Evolutionary conservation across 2,888 invertebrate species (phyloP).

Genomic region (Agrochola lychnidis): DNA sequence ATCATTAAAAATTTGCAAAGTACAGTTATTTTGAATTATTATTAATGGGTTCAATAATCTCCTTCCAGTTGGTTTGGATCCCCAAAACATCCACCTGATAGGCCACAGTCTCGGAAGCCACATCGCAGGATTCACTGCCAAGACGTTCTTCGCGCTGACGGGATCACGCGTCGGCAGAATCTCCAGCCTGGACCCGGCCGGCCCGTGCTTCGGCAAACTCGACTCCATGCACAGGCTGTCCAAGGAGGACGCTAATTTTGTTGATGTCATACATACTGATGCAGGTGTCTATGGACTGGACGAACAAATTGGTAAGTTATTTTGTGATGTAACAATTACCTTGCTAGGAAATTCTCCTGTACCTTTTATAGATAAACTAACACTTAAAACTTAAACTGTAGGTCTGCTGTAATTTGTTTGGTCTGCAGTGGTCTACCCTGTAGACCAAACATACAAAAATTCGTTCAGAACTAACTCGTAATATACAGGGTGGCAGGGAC

Average conservation of each 20-base stretch:
- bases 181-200: constrained; percentile 85
- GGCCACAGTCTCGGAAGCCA: constrained; percentile 87
- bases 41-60: not conserved
- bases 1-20: not conserved
- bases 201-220: constrained; percentile 84
- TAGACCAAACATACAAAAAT: not conserved
- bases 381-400: not conserved
- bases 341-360: not conserved
- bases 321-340: not conserved
- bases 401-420: no score
- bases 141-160: constrained; percentile 75
- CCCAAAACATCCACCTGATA: constrained; percentile 80
- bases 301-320: constrained; percentile 77
- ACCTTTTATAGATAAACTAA: not conserved
- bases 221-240: constrained; percentile 73
- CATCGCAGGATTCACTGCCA: constrained; percentile 83
- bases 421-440: not conserved
- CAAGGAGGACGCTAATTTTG: constrained; percentile 78
- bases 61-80: constrained; percentile 76
- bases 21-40: not conserved
- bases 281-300: constrained; percentile 81
- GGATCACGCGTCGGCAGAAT: constrained; percentile 78
- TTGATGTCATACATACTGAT: constrained; percentile 83
- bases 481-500: not conserved
- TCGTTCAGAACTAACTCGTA: not conserved